Conservation (phyloP, 2,797 vertebrate genomes). For the Poliocrania exsul region DNA sequence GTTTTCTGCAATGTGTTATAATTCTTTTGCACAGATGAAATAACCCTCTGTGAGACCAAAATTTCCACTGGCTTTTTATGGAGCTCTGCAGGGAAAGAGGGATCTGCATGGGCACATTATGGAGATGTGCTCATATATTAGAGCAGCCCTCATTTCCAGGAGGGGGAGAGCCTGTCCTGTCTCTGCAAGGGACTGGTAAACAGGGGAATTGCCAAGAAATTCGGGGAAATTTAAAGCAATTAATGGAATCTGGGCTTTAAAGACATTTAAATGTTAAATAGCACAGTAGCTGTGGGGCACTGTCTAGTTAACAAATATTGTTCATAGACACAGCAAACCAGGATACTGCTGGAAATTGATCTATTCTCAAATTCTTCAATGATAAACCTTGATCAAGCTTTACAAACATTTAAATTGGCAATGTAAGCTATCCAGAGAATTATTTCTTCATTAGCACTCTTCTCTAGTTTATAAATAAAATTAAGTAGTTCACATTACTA, state of each 20-base stretch:
- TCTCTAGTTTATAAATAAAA: constrained; percentile 53
- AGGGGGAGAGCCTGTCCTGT: background rate
- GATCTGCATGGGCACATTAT: background rate
- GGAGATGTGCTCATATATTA: background rate
- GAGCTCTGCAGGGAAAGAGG: background rate
- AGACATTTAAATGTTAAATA: background rate
- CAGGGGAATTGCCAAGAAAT: background rate
- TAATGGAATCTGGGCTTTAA: background rate
- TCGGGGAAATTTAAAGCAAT: background rate
- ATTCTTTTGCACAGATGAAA: background rate
- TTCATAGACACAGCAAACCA: background rate
- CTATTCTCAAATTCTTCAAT: background rate
- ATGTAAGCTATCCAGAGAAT: background rate
- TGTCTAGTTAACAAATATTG: background rate
- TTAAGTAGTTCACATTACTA: background rate
- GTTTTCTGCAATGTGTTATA: background rate
- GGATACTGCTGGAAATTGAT: background rate
- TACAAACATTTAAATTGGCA: constrained; percentile 1
- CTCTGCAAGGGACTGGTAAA: background rate
- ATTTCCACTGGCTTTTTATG: background rate
- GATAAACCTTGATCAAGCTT: background rate
- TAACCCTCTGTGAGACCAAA: fast-evolving
- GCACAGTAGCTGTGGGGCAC: background rate
- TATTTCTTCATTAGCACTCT: constrained; percentile 7
- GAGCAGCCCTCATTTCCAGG: background rate